Base-by-base conservation (phyloP, 2,888 invertebrate species). In the Oligia fasciuncula region DNA sequence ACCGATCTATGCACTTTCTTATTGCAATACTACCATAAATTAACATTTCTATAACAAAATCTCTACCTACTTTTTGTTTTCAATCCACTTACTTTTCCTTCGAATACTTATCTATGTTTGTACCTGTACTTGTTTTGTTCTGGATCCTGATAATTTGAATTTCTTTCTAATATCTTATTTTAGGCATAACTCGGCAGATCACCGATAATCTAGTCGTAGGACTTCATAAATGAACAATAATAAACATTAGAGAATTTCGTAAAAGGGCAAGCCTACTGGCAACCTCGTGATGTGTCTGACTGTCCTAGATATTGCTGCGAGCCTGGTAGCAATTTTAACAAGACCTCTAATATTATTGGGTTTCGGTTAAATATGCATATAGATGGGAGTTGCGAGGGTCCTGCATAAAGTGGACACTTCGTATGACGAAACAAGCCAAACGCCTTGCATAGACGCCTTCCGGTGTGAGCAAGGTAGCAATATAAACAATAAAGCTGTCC, bases 361-460 rank as follows among this genome's bases (percentile, higher is more conserved):
- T 60, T 65, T 68, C 57, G n/a, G 13, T 2, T 43, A 46, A 57
- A 62, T 0, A 5, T 63, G 23, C 13, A 0, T 57, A 57, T 49
- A 65, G 0, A n/a, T 51, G 62, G 75, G 73, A 78, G 46, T 67
- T 70, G 46, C 14, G 43, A 76, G 49, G n/a, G 88, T 13, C 60
- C 88, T 23, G 6, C 17, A 8, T 88, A 88, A 83, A 84, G 29
- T 87, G 77, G 81, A 43, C 81, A 77, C 40, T 78, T 81, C 9
- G 77, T 46, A 88, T 93, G 93, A 93, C 89, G 93, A 93, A 93
- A 93, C 87, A 76, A 70, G 76, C 67, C 66, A 76, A 83, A 68
- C 83, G 77, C 77, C 85, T 94, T 94, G 90, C 93, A 90, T 90
- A 88, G 89, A 90, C 81, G 82, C 87, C 88, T 85, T 84, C 81